These are phyloP conservation scores for Euwallacea fornicatus DNA, from an alignment of 1,140 invertebrate genomes.

Conservation along the genomic window DNA sequence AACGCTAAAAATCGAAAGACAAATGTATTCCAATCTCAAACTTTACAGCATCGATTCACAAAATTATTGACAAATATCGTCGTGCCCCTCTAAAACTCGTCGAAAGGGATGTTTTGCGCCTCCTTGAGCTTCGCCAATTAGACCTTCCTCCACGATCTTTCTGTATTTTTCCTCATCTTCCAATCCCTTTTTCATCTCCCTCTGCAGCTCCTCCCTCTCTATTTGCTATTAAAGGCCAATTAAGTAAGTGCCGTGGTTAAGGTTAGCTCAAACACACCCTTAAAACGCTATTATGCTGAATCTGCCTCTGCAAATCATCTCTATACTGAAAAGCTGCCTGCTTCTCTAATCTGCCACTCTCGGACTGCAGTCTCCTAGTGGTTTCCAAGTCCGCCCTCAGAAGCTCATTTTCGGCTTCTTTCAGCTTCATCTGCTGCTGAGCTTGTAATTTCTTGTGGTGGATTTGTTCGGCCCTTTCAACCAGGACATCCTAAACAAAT, in stretches of 20 bases:
- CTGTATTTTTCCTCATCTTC: conserved; percentile 47
- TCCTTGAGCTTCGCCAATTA: conserved; percentile 29
- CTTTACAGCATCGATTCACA: no score
- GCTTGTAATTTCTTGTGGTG: conserved; percentile 43
- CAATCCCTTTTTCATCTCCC: conserved; percentile 42
- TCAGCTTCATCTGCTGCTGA: conserved; percentile 44
- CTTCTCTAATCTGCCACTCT: conserved; percentile 42
- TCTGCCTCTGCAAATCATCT: conserved; percentile 49
- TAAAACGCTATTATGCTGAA: conserved; percentile 47
- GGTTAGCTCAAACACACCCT: conserved; percentile 40
- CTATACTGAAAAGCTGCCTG: conserved; percentile 43
- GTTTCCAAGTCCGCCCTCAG: conserved; percentile 44
- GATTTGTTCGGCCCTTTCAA: conserved; percentile 45
- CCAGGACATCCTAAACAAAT: conserved; percentile 40
- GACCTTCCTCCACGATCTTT: conserved; percentile 43
- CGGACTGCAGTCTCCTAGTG: conserved; percentile 45
- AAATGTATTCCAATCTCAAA: no score
- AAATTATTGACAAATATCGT: conserved; percentile 41
- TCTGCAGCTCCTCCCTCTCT: conserved; percentile 48
- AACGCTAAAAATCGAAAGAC: no score
- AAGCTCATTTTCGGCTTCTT: conserved; percentile 48
- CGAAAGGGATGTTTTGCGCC: conserved; percentile 48
- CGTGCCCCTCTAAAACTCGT: conserved; percentile 42
- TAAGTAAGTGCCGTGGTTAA: neutral
- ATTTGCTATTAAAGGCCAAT: conserved; percentile 38